Base-by-base conservation (phyloP, 1,140 invertebrate genomes). In the Zaprionus tsacasi region DNA sequence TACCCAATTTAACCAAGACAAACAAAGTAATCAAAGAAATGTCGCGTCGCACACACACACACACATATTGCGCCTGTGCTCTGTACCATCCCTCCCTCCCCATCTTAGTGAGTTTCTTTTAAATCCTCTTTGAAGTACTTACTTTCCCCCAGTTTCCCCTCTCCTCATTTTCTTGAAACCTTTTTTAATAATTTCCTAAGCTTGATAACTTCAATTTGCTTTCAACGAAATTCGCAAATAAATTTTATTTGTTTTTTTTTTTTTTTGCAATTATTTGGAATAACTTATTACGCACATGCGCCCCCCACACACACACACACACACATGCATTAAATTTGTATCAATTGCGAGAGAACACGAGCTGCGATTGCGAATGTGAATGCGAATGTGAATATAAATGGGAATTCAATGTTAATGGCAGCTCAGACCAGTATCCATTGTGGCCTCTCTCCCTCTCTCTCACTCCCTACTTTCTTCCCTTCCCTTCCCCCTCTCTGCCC, bases 361-460 rank as follows among this genome's bases (percentile, higher is more conserved):
- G 36, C 55, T 50, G 15, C 57, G 48, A 50, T 21, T 50, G 21
- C 48, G 10, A 50, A 25, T 50, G 21, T 21, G 48, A 50, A 50
- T 35, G 12, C 7, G 56, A 63, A 56, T 65, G 30, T 57, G 17
- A 65, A 65, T 65, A 65, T 65, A 55, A 71, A 66, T 59, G 70
- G 63, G 33, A 43, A 67, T 54, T 66, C 55, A 67, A 67, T 72
- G 70, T 54, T 67, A 72, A 72, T 67, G 55, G 63, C 63, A 67
- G 55, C 17, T 13, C 8, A 63, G 48, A 55, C 11, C 38, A 40
- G 50, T 33, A 52, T 33, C 58, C 40, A 45, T 60, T 45, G 58
- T 60, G 30, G 21, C 25, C 17, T n/a, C 35, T 21, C 30, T 6
- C 33, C 6, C 8, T 33, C 8, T 40, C 4, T 15, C 15, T 13